Evolutionary conservation across 2,113 vertebrate genomes (phyloP), one percentile per base, ranked within the genome.

Genomic region (Trinectes maculatus): DNA sequence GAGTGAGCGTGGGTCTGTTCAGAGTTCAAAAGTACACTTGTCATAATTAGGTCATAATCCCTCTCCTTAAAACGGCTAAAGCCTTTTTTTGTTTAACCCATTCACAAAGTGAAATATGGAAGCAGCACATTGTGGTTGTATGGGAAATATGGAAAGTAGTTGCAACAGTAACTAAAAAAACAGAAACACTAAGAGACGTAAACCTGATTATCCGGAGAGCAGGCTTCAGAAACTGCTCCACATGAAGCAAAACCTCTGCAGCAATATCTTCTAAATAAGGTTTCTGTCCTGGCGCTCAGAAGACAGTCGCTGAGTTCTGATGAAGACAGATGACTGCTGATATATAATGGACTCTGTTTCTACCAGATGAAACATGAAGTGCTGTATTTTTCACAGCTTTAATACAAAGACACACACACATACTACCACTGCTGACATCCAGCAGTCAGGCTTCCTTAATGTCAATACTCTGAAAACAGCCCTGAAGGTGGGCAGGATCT

Each of bases 401-500:
- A 12, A 44, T n/a, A 31, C 7, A 1, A 11, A 54, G 22, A 31
- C 29, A 8, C 29, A 31, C 29, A 31, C 29, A 31, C 9, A 44
- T 31, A 8, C 22, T 40, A 49, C 25, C 19, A 12, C n/a, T 29
- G 21, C 10, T 52, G 57, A 57, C 43, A 53, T 11, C 15, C 40
- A 51, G 3, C 40, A 65, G 73, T 60, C 69, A 42, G 43, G 25
- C 31, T 52, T 34, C 36, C 60, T 59, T 54, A 59, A 31, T 51
- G 60, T 68, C 64, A 59, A 8, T 22, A 12, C 8, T 22, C 52
- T 74, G 54, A 69, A 60, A 62, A 49, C 1, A 16, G 55, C 71
- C 61, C 61, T 51, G 68, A 55, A 77, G 48, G 43, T 54, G 60
- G 39, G 40, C 24, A 42, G 40, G 55, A 60, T 76, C 43, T 59